Evolutionary conservation across 1,140 invertebrate species (phyloP), one percentile per base, ranked within the genome.

Genomic region (Drosophila orena): DNA sequence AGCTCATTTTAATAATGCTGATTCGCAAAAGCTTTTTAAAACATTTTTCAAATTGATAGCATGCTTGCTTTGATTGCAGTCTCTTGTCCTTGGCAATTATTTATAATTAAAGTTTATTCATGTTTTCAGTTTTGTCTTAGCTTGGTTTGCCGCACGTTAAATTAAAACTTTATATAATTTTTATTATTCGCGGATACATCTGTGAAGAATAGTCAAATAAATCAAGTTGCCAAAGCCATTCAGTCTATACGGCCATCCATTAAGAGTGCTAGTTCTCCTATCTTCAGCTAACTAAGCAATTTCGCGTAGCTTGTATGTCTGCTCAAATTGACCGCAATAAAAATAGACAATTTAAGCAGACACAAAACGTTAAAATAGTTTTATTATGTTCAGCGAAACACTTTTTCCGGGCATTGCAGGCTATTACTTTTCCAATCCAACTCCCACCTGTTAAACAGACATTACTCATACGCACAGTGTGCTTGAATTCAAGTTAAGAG

Each of bases 391-490:
- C 40, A 42, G n/a, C 10, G 42, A 43, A 43, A 20, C 10, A 43
- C 7, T 27, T 17, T 27, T 17, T 7, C n/a, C 47, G 20, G 12
- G n/a, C 3, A 40, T 6, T 10, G 47, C 22, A 30, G 8, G 50
- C 15, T 5, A 20, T 11, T 40, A 27, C 14, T 14, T 8, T 40
- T 4, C n/a, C 34, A 12, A 30, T 20, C 24, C 6, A 15, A 30
- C 14, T 30, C 15, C 59, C 43, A 66, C 62, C 62, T 81, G 80
- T 84, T 84, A 75, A 57, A 53, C 59, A 47, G 44, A 83, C 52
- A 84, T 84, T 71, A 69, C 64, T 64, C 70, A 84, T 79, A 83
- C 79, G 80, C 79, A 75, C 42, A 54, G 75, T 59, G 35, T 57
- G 43, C 43, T 40, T 10, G 69, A 60, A 57, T 59, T 84, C 37